Percentiles rank a stretch among this genome's conserved stretches.
Evolutionary conservation across 1,140 invertebrate species (phyloP).

Genomic region (Chironomus striatipennis): DNA sequence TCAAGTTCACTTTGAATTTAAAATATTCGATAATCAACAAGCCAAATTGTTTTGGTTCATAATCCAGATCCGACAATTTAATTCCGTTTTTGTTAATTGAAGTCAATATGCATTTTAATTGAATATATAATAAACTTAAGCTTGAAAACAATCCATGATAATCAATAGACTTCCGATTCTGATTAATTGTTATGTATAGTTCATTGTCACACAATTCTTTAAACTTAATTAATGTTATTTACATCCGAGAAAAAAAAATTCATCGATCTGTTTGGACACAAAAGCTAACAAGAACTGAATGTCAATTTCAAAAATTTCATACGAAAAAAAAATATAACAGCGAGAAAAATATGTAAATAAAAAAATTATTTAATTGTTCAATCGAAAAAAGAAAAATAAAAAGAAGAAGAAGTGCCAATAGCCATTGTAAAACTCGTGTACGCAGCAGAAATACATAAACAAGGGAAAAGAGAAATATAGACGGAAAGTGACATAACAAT

Average conservation of each 20-base stretch:
- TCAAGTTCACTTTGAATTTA: no score
- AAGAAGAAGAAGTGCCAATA: neutral
- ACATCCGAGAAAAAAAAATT: neutral
- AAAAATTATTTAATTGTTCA: neutral
- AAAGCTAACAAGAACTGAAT: neutral
- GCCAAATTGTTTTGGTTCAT: no score
- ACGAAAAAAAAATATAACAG: neutral
- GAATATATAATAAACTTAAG: no score
- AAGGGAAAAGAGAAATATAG: neutral
- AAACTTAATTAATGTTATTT: no score
- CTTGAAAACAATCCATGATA: no score
- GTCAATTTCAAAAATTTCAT: neutral
- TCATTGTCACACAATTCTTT: no score
- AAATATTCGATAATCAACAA: no score
- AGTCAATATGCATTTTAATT: no score
- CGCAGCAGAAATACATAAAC: neutral
- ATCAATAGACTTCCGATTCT: no score
- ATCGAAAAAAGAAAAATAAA: neutral
- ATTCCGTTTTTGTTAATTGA: no score
- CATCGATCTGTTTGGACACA: constrained; percentile 6
- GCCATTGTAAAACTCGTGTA: neutral
- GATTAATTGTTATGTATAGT: no score
- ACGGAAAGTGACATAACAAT: constrained; percentile 2
- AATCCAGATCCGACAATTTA: no score
- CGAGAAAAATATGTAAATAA: neutral